Evolutionary conservation across 1,140 invertebrate species (phyloP).

Genomic region (Chironomus striatipennis): DNA sequence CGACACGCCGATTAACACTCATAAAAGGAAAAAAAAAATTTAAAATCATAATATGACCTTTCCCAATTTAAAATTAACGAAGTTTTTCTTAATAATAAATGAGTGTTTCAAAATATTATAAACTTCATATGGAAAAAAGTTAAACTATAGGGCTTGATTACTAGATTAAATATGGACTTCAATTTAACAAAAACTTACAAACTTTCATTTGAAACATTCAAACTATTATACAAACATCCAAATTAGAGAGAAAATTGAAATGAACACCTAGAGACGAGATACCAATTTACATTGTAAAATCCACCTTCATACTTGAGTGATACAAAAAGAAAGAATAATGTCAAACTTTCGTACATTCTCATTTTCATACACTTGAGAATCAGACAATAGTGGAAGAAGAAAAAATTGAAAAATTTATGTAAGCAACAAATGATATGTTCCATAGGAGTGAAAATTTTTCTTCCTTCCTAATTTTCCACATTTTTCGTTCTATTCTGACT

Average conservation of each 20-base stretch:
- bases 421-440: slow-evolving; percentile 9
- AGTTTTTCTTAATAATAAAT: no score
- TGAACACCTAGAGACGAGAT: no score
- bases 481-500: no score
- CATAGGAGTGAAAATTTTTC: neutral
- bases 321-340: neutral
- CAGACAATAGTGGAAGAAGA: neutral
- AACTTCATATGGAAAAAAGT: no score
- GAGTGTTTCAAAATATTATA: no score
- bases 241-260: neutral
- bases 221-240: neutral
- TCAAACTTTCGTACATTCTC: neutral
- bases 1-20: no score
- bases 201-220: no score
- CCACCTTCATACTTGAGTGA: neutral
- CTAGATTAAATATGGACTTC: neutral
- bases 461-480: no score
- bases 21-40: no score
- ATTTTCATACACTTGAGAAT: neutral
- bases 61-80: no score
- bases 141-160: no score
- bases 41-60: no score
- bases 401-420: neutral
- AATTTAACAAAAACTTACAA: neutral
- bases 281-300: neutral